A percentile compares a stretch with the other conserved stretches of the same genome.
Evolutionary conservation across 2,797 vertebrate genomes (phyloP).

Genomic region (Huso huso): DNA sequence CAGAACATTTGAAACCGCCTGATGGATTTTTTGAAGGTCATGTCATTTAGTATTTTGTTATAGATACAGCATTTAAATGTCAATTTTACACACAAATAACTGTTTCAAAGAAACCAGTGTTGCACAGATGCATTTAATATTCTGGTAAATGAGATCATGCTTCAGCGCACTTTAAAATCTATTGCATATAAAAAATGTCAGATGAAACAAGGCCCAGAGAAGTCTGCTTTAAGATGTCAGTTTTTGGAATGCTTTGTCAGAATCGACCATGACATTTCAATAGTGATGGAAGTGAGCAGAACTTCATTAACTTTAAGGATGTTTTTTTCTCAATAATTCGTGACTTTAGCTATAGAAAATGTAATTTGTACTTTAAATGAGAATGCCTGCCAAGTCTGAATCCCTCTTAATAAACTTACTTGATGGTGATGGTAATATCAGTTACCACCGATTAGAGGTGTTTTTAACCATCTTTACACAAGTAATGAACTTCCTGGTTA

Average conservation of each 20-base stretch:
- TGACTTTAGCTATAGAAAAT: too few species aligned
- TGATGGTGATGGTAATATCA: too few species aligned
- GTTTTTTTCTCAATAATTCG: too few species aligned
- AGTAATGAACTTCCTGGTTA: too few species aligned
- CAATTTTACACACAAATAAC: conserved; percentile 1
- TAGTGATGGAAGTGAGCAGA: neutral
- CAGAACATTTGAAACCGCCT: too few species aligned
- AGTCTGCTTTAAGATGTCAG: neutral
- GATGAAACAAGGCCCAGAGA: neutral
- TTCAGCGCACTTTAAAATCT: neutral
- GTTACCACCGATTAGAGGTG: too few species aligned
- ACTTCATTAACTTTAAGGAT: neutral
- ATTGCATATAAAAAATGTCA: conserved; percentile 2
- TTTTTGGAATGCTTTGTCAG: neutral
- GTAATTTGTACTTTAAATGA: too few species aligned
- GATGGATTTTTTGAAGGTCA: neutral
- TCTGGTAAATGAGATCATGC: conserved; percentile 1
- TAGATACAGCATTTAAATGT: conserved; percentile 6
- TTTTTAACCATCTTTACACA: too few species aligned
- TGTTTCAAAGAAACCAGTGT: conserved; percentile 5
- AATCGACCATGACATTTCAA: neutral
- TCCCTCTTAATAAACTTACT: too few species aligned
- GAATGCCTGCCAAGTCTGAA: too few species aligned
- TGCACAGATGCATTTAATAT: neutral
- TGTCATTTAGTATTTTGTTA: conserved; percentile 5